Base-by-base conservation (phyloP, 2,888 invertebrate species). In the Melanostoma mellinum region DNA sequence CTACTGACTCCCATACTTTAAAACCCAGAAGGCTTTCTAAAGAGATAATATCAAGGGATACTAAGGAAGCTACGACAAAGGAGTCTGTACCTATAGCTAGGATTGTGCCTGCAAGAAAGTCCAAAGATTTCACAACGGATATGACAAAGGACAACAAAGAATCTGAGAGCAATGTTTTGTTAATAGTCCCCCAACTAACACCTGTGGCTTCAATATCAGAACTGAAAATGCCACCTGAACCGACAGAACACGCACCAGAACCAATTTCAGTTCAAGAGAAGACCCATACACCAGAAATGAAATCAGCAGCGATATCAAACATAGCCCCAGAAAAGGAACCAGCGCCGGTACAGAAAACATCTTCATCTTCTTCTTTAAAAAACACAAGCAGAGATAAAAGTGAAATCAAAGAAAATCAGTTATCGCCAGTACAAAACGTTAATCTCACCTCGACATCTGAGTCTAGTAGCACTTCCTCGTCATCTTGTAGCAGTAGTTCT, bases 401-500 rank as follows among this genome's bases (percentile, higher is more conserved):
- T 6, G 56, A 58, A 35, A 84, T 44, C 20, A 73, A 63, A 36
- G 44, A 33, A 35, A 68, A 35, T 74, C 63, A 53, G 8, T 60
- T 65, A 32, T 84, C 79, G 9, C 92, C 92, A 80, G 76, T 87
- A 6, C 92, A 92, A 48, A 85, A 86, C 6, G 76, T 88, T 32
- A 88, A 88, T 63, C 89, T 88, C 38, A 92, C 92, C 75, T 92
- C 92, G 44, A 92, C 92, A 86, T 92, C 93, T 2, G 92, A 91
- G 86, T 93, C 94, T 6, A 93, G 94, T 10, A 94, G 93, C 74
- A 92, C 92, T 85, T 91, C 92, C 87, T 92, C 93, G 20, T 84
- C 84, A 4, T 93, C 93, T 9, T 93, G 93, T 33, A 93, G 93
- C 36, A 93, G 93, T 30, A 93, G 93, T 35, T 93, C 93, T 61